phyloP scores from a whole-genome alignment of 2,888 invertebrate genomes.

The Yponomeuta cagnagella region DNA sequence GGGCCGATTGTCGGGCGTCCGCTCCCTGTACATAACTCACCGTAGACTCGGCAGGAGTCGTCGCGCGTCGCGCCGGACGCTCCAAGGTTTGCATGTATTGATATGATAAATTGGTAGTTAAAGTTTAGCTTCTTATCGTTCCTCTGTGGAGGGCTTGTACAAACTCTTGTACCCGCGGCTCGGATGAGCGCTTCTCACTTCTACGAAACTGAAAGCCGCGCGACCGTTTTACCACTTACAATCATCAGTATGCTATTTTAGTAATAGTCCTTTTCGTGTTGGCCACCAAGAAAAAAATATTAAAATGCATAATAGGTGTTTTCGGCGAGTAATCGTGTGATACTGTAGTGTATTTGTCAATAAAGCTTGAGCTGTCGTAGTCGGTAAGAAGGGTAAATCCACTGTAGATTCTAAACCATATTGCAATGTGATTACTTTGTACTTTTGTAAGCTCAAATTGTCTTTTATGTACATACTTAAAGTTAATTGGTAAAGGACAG shows the following conservation, averaged over 20 bases:
- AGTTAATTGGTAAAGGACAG: constrained; percentile 47
- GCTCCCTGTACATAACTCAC: constrained; percentile 14
- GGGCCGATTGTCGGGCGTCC: background rate
- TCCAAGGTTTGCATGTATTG: constrained; percentile 6
- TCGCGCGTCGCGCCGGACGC: background rate
- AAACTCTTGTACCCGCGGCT: background rate
- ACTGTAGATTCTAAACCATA: constrained; percentile 61
- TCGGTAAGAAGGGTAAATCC: constrained; percentile 70
- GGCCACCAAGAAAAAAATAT: constrained; percentile 51
- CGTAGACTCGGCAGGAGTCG: background rate
- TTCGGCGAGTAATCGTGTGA: constrained; percentile 67
- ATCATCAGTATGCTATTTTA: constrained; percentile 48
- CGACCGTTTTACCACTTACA: constrained; percentile 15
- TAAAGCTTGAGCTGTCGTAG: constrained; percentile 69
- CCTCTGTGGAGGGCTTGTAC: constrained; percentile 5
- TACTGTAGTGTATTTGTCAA: constrained; percentile 66
- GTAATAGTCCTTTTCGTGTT: constrained; percentile 57
- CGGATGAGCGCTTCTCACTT: background rate
- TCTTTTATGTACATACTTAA: constrained; percentile 70
- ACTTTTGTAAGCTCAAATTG: constrained; percentile 74
- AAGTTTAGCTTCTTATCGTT: constrained; percentile 10
- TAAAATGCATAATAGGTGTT: constrained; percentile 61
- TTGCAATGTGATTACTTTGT: constrained; percentile 71
- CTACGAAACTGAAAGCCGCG: background rate
- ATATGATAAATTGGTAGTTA: constrained; percentile 3